Base-by-base conservation (phyloP, 1,140 invertebrate genomes). In the Bradynema listronoti region DNA sequence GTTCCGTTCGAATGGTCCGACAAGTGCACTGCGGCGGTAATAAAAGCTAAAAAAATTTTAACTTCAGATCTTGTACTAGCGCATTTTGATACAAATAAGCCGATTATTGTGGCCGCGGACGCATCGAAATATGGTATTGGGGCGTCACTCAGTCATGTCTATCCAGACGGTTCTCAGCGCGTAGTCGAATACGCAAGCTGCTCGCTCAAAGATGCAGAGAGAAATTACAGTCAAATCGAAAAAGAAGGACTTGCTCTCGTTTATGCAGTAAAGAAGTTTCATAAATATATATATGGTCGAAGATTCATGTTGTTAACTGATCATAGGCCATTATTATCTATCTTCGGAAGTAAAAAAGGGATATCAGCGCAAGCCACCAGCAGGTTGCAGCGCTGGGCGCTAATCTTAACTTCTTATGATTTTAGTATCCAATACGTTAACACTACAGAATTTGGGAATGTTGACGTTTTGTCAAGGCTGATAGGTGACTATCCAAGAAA, bases 141-240 rank as follows among this genome's bases (percentile, higher is more conserved):
- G 0, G 78, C 77, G 4, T 73, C 82, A 6, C 58, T 84, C 0
- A 75, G 76, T 2, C 82, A 84, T 58, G 61, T 45, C 1, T 66
- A 76, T 16, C 14, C 62, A 19, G 71, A 80, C 62, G 75, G 71
- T 14, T 36, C 34, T 1, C 79, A 82, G 64, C 58, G 62, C 59
- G 80, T 81, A 1, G 77, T 83, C 25, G 53, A 51, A 34, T 65
- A 70, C 69, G 80, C 75, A 9, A 83, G 82, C 7, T 63, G 78
- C 46, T 73, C 75, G 0, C 65, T 84, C 30, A 71, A 67, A n/a
- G 41, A 68, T 30, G 65, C 80, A 4, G 79, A 84, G 64, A 62
- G 72, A 65, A 82, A 79, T 52, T 83, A 84, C 50, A 58, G 78
- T 7, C 79, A 81, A 58, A 80, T 83, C 27, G 81, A 85, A 32